Evolutionary conservation across 2,888 invertebrate species (phyloP).

Genomic region (Caenorhabditis drosophilae): DNA sequence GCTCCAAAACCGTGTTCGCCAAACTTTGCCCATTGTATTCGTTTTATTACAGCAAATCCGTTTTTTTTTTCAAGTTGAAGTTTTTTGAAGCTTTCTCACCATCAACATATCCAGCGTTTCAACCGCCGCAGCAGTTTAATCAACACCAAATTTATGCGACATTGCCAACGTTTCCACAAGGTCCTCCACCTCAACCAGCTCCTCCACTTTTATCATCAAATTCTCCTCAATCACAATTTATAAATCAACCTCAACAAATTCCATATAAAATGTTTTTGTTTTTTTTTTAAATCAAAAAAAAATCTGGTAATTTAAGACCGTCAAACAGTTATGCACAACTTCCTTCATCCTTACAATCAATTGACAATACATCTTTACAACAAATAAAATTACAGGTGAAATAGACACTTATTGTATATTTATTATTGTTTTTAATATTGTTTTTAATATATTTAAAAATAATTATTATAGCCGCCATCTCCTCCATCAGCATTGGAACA

Average conservation of each 20-base stretch:
- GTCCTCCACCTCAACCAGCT: not conserved
- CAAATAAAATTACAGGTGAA: not conserved
- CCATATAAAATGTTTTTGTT: not conserved
- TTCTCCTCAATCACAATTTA: slow-evolving; percentile 8
- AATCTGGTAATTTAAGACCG: too few species aligned
- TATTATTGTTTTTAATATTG: too few species aligned
- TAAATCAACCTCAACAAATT: slow-evolving; percentile 1
- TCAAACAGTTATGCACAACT: slow-evolving; percentile 1
- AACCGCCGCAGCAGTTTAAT: too few species aligned
- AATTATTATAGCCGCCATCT: slow-evolving; percentile 5
- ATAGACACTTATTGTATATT: too few species aligned
- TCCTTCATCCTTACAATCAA: not conserved
- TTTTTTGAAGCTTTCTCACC: too few species aligned
- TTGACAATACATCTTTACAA: not conserved
- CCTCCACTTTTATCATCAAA: slow-evolving; percentile 3
- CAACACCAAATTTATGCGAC: slow-evolving; percentile 6
- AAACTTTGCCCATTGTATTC: too few species aligned
- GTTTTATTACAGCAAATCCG: too few species aligned
- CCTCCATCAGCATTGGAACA: not conserved
- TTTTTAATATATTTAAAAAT: not conserved
- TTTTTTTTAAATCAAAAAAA: too few species aligned
- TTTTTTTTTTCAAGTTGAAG: too few species aligned
- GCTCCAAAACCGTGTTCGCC: slow-evolving; percentile 6
- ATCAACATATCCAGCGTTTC: slow-evolving; percentile 12
- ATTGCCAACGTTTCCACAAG: slow-evolving; percentile 7